Percentiles rank a stretch among this genome's conserved stretches.
Conservation (phyloP, 2,113 vertebrate genomes). For the Ahaetulla prasina region DNA sequence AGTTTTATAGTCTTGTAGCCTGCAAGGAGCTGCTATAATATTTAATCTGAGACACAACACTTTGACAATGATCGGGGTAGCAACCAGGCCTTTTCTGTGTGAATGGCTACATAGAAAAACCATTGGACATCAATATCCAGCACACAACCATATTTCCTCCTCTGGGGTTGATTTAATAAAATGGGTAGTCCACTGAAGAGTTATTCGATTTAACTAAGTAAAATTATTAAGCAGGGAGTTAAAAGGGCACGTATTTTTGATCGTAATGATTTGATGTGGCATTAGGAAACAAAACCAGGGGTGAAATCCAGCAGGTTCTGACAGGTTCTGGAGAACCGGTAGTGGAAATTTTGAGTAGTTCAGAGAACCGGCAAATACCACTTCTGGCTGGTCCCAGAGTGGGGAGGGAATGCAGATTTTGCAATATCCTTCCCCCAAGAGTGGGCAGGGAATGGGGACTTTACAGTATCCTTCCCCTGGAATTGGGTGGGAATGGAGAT, state of each 20-base stretch:
- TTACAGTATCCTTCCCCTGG: no score
- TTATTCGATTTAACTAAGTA: neutral
- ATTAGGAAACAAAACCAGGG: neutral
- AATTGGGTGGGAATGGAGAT: no score
- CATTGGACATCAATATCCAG: neutral
- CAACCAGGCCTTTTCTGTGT: neutral
- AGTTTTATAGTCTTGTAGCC: slow-evolving; percentile 15
- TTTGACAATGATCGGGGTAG: neutral
- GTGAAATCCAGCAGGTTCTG: no score
- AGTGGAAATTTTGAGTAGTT: no score
- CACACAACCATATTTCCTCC: neutral
- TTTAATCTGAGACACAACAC: neutral
- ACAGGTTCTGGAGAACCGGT: no score
- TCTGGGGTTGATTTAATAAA: neutral
- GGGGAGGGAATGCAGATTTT: no score
- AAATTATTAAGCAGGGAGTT: neutral
- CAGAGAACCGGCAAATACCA: no score
- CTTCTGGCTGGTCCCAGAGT: no score
- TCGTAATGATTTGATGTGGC: neutral
- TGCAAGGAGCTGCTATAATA: slow-evolving; percentile 9
- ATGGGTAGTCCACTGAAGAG: neutral
- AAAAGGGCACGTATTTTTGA: neutral
- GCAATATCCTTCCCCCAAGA: no score
- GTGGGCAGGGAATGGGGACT: no score
- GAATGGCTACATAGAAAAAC: neutral